Evolutionary conservation across 2,888 invertebrate species (phyloP).

Genomic region (Euzophera pinguis): DNA sequence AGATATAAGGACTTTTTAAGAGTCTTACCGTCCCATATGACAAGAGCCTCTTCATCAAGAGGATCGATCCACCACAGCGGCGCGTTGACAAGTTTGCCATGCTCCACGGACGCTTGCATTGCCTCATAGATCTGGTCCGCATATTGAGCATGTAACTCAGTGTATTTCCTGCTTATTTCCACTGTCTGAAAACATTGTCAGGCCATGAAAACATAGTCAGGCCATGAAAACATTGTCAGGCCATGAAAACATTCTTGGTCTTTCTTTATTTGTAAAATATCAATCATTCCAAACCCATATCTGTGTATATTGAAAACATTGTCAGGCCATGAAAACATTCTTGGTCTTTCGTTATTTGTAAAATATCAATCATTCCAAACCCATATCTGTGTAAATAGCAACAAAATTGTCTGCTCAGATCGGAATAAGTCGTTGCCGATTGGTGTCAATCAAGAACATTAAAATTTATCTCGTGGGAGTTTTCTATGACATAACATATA

Average conservation of each 20-base stretch:
- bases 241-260: no score
- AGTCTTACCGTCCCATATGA: conserved; percentile 78
- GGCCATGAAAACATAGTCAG: no score
- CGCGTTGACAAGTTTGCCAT: conserved; percentile 86
- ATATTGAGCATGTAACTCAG: conserved; percentile 82
- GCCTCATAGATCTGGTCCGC: conserved; percentile 81
- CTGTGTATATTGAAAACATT: no score
- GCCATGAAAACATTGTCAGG: conserved; percentile 40
- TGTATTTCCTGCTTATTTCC: conserved; percentile 81
- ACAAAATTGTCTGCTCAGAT: no score
- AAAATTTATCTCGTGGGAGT: not conserved
- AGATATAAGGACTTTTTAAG: conserved; percentile 14
- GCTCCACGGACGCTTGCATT: conserved; percentile 78
- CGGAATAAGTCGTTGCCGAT: no score
- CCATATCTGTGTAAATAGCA: no score
- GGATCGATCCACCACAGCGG: conserved; percentile 94
- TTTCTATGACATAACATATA: conserved; percentile 1
- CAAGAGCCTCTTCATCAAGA: conserved; percentile 79
- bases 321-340: no score
- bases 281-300: no score
- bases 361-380: no score
- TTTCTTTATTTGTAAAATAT: no score
- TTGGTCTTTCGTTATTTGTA: no score
- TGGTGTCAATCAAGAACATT: no score
- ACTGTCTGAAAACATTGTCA: conserved; percentile 69